phyloP scores from a whole-genome alignment of 2,113 vertebrate species.

The Carassius carassius region DNA sequence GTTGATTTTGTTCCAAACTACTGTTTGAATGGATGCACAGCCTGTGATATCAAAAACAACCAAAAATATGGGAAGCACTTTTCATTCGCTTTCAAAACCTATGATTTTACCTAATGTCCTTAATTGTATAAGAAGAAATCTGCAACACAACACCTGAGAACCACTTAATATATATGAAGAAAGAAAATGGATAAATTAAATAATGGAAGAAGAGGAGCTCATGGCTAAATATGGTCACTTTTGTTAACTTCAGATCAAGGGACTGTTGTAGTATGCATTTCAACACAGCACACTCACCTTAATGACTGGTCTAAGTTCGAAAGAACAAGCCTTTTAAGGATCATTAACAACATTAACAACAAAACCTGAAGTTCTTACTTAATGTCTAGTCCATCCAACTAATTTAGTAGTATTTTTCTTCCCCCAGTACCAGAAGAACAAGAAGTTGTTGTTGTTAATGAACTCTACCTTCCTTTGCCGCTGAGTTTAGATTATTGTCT shows the following conservation, averaged over 20 bases:
- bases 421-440: conserved; percentile 55
- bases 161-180: neutral
- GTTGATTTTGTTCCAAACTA: neutral
- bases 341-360: conserved; percentile 34
- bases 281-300: neutral
- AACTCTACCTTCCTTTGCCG: conserved; percentile 55
- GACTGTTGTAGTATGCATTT: neutral
- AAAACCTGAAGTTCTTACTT: conserved; percentile 64
- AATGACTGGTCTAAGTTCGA: neutral
- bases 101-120: neutral
- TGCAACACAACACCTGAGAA: neutral
- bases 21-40: conserved; percentile 4
- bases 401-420: conserved; percentile 59
- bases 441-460: conserved; percentile 63
- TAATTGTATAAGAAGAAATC: neutral
- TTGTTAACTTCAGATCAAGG: conserved; percentile 23
- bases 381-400: conserved; percentile 65
- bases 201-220: neutral
- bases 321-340: conserved; percentile 49
- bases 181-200: neutral
- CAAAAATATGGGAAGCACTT: neutral
- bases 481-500: conserved; percentile 57
- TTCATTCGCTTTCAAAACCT: neutral
- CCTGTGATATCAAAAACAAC: neutral
- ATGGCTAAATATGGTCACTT: neutral